A percentile compares a stretch with the other conserved stretches of the same genome.
Evolutionary conservation across 2,888 invertebrate genomes (phyloP).

Genomic region (Nemotelus nigrinus): DNA sequence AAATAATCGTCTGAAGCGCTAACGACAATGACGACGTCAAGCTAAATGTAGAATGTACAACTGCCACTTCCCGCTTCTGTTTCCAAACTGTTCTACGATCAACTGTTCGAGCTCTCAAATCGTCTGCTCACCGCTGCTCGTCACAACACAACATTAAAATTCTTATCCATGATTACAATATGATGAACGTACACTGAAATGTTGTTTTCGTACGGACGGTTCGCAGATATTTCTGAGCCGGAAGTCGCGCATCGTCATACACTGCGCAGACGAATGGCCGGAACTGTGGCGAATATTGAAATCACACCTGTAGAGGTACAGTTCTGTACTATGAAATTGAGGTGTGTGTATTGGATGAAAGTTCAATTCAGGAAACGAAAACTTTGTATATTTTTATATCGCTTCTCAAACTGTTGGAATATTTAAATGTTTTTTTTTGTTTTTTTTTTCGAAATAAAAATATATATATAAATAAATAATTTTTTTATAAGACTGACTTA

Average conservation of each 20-base stretch:
- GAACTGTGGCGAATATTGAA: background rate
- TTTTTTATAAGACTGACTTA: too few relatives aligned
- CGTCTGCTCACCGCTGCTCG: background rate
- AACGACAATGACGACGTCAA: constrained; percentile 8
- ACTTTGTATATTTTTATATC: too few relatives aligned
- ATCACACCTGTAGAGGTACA: background rate
- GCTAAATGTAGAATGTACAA: constrained; percentile 12
- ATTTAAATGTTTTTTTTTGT: too few relatives aligned
- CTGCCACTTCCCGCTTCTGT: constrained; percentile 19
- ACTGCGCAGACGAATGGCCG: constrained; percentile 21
- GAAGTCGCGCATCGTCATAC: constrained; percentile 21
- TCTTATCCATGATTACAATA: constrained; percentile 6
- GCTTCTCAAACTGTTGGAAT: too few relatives aligned
- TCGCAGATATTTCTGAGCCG: background rate
- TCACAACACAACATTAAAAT: constrained; percentile 20
- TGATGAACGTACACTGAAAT: constrained; percentile 19
- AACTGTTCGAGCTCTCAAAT: background rate
- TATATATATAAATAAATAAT: too few relatives aligned
- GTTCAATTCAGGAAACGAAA: background rate
- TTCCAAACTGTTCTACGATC: constrained; percentile 12
- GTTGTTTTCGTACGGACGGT: background rate
- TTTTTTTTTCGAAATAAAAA: too few relatives aligned
- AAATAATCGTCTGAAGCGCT: background rate
- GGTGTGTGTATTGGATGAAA: constrained; percentile 15
- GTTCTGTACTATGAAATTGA: background rate